Evolutionary conservation across 2,888 invertebrate species (phyloP), one percentile per base, ranked within the genome.

Genomic region (Drosophila paranaensis): DNA sequence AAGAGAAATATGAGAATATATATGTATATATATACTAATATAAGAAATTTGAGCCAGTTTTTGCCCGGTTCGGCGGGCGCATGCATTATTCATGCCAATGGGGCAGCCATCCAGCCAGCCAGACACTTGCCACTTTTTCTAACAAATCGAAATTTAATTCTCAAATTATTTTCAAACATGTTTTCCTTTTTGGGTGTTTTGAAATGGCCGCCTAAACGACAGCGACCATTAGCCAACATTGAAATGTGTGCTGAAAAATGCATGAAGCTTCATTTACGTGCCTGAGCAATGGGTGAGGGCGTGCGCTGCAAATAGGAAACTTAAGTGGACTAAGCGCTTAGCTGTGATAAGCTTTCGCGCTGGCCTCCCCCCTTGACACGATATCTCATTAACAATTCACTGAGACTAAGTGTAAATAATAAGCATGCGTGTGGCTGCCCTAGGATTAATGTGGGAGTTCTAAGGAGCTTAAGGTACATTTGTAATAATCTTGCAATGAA

Each of bases 111-210:
- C 8, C 30, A 33, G 6, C 30, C 30, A 33, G 30, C 30, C 30
- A 20, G 40, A 20, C 25, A 33, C 42, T 58, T 57, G 35, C 11
- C 37, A 40, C 62, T 53, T 70, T 2, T 77, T 75, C 72, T 68
- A 80, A 80, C 81, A 84, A 90, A 88, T 89, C 82, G 88, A 86
- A 90, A 88, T 84, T 90, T 88, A 88, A 90, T 89, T 88, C 87
- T 74, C 71, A 88, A 89, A 88, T 90, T 76, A 88, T 88, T 90
- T 82, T 78, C 57, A 75, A 84, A 20, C 50, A 13, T 16, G 46
- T 74, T 81, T 80, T 81, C 71, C 69, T 53, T 14, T 80, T 81
- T 74, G 69, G 51, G 6, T 45, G 25, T 3, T 25, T 25, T 8
- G 66, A 39, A 58, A 60, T 68, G 55, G 42, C 46, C 51, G 51